Conservation (phyloP, 2,113 vertebrate genomes). For the Dendrocopos noguchii region DNA sequence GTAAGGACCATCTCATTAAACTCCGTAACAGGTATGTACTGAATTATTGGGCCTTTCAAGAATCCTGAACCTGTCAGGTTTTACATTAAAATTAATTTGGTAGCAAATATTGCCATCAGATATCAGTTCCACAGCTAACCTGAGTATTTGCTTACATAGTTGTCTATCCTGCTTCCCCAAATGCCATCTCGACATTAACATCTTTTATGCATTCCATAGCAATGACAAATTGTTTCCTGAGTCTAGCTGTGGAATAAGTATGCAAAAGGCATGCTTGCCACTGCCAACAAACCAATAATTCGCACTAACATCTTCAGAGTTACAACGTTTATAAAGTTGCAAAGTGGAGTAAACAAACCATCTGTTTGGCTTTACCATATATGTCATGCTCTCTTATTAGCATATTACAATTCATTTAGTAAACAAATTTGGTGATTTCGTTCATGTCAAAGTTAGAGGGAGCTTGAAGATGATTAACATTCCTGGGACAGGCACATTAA, state of each 20-base stretch:
- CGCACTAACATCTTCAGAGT: constrained; percentile 81
- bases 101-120: not conserved
- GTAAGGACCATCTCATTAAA: constrained; percentile 48
- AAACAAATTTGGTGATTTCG: constrained; percentile 87
- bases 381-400: constrained; percentile 88
- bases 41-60: constrained; percentile 38
- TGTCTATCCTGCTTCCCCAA: constrained; percentile 23
- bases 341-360: constrained; percentile 85
- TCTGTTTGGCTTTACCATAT: constrained; percentile 88
- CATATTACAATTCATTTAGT: constrained; percentile 93
- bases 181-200: constrained; percentile 60
- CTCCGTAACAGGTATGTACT: constrained; percentile 62
- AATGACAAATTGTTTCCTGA: constrained; percentile 77
- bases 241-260: constrained; percentile 74
- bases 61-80: constrained; percentile 14
- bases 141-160: constrained; percentile 8
- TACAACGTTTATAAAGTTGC: constrained; percentile 84
- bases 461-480: constrained; percentile 96
- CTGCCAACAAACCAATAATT: constrained; percentile 80
- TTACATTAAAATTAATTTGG: constrained; percentile 8
- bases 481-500: constrained; percentile 87
- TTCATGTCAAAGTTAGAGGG: constrained; percentile 85
- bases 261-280: constrained; percentile 74
- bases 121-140: constrained; percentile 40
- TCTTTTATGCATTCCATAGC: constrained; percentile 71